These are phyloP conservation scores for Diaprepes abbreviatus DNA, from an alignment of 2,888 invertebrate species.

Conservation along the genomic window DNA sequence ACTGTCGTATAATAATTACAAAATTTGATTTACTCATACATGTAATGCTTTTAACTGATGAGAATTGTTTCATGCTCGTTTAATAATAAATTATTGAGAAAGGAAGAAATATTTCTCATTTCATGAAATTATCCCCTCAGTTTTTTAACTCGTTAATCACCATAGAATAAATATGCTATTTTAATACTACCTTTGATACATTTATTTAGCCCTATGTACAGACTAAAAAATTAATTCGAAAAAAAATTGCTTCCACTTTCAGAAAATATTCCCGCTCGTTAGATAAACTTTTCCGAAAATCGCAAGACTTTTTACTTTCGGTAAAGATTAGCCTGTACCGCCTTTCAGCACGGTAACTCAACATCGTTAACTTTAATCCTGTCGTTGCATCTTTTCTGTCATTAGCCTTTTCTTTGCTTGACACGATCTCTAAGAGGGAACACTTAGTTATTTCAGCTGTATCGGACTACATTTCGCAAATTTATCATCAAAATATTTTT, in stretches of 20 bases:
- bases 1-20: no score
- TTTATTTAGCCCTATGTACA: no score
- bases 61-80: no score
- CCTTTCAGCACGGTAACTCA: constrained; percentile 44
- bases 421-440: constrained; percentile 35
- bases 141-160: no score
- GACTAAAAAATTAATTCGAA: no score
- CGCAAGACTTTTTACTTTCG: constrained; percentile 31
- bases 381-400: constrained; percentile 47
- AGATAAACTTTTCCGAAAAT: constrained; percentile 36
- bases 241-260: constrained; percentile 21
- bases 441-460: constrained; percentile 4
- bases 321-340: constrained; percentile 46
- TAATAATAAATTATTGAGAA: no score
- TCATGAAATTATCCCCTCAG: no score
- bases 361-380: constrained; percentile 47
- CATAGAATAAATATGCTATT: no score
- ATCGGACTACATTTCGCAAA: constrained; percentile 21
- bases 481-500: constrained; percentile 22
- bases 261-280: constrained; percentile 41
- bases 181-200: no score
- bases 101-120: no score
- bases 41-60: no score
- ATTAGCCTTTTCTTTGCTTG: constrained; percentile 44
- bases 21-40: no score